Evolutionary conservation across 2,888 invertebrate genomes (phyloP), one percentile per base, ranked within the genome.

Genomic region (Heliconius charithonia): DNA sequence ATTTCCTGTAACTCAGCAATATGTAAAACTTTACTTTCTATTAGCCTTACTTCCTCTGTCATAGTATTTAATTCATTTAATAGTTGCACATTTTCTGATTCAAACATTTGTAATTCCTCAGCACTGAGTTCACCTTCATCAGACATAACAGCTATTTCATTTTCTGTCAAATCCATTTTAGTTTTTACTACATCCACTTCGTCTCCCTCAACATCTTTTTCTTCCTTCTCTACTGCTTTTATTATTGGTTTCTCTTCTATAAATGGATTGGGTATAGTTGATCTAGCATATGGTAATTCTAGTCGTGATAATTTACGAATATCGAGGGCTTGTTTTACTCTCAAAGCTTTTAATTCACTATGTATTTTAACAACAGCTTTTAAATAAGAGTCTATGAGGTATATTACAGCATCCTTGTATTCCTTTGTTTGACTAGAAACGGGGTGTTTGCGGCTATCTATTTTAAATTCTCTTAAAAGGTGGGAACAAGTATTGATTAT

Each of bases 1-100:
- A 99, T 97, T 90, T 99, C 98, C 89, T 99, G 99, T 41, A 99
- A 93, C 89, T 98, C 97, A 3, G 99, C 98, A 86, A 99, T 99
- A 88, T 99, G 98, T 0, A 99, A 97, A 0, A 99, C 99, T 95
- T 99, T 99, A 85, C 96, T 97, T 87, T 98, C 98, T 85, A 98
- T 98, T 89, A 97, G 97, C 89, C 97, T 97, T 0, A 99, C 98
- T 93, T 99, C 99, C 86, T 98, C 98, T 0, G 97, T 97, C 87
- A 98, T 95, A 79, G 97, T 97, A 89, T 98, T 98, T 72, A 99
- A 93, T 85, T 99, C 98, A 87, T 98, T 97, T 86, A 97, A 97
- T 16, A 99, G 92, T 83, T 97, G 97, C 77, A 97, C 96, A 91
- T 99, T 99, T 93, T 99, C 99, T 0, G 97, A 96, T 90, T 99